Evolutionary conservation across 1,140 invertebrate genomes (phyloP).

Genomic region (Riptortus pedestris): DNA sequence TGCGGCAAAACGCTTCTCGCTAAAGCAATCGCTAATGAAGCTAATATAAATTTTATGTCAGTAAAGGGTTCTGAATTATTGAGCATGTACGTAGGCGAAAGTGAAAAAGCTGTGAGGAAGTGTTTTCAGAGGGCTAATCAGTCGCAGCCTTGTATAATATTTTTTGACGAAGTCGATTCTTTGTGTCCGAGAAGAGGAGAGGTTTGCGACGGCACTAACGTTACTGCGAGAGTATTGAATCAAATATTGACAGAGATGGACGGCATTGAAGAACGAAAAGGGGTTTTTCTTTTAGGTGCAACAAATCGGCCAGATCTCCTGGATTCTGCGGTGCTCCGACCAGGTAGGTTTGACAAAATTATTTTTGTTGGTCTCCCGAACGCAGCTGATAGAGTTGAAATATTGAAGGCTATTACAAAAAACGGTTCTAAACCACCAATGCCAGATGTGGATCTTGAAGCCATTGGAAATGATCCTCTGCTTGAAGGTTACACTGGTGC

Average conservation of each 20-base stretch:
- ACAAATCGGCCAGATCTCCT: constrained; percentile 90
- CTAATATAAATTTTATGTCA: neutral
- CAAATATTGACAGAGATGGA: constrained; percentile 98
- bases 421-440: constrained; percentile 40
- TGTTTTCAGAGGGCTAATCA: constrained; percentile 89
- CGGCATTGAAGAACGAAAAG: constrained; percentile 73
- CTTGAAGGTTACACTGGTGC: constrained; percentile 82
- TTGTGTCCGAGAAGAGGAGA: constrained; percentile 79
- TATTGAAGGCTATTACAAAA: constrained; percentile 83
- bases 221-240: constrained; percentile 74
- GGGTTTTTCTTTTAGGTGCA: constrained; percentile 89
- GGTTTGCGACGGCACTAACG: constrained; percentile 43
- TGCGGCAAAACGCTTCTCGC: neutral
- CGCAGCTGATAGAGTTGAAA: constrained; percentile 68
- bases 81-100: constrained; percentile 88
- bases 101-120: constrained; percentile 87
- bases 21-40: neutral
- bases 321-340: constrained; percentile 88
- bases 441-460: constrained; percentile 63
- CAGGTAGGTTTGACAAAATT: constrained; percentile 87
- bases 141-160: constrained; percentile 95
- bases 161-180: constrained; percentile 98
- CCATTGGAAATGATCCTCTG: constrained; percentile 48
- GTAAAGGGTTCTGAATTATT: neutral
- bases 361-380: constrained; percentile 87